These are phyloP conservation scores for Eupithecia subfuscata DNA, from an alignment of 2,888 invertebrate genomes.

Conservation along the genomic window DNA sequence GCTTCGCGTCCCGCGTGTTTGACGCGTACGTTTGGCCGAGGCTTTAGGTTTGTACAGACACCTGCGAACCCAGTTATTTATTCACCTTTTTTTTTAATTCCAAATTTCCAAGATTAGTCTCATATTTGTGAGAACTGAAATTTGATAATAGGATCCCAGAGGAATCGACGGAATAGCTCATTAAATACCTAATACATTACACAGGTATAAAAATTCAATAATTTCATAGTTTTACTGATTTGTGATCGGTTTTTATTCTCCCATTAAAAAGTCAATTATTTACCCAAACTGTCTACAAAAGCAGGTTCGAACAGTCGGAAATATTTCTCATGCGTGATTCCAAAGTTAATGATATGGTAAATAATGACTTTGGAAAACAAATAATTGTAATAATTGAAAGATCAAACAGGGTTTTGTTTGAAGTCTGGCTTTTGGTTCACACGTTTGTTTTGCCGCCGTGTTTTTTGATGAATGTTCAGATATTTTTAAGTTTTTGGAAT, in stretches of 20 bases:
- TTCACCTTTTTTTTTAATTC: no score
- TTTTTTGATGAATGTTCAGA: background rate
- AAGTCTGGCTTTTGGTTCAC: slow-evolving; percentile 8
- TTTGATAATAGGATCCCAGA: no score
- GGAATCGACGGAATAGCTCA: no score
- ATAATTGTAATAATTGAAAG: slow-evolving; percentile 15
- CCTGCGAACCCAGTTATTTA: no score
- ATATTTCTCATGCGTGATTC: slow-evolving; percentile 16
- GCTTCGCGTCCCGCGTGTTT: no score
- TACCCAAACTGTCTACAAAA: background rate
- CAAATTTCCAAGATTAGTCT: no score
- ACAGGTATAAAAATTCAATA: no score
- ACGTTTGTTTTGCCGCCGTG: slow-evolving; percentile 4
- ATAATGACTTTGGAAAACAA: slow-evolving; percentile 15
- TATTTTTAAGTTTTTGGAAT: background rate
- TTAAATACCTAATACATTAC: no score
- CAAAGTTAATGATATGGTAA: slow-evolving; percentile 9
- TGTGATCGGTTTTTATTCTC: background rate
- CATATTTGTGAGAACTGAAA: no score
- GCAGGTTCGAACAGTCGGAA: background rate
- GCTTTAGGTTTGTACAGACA: no score
- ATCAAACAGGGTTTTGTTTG: slow-evolving; percentile 20
- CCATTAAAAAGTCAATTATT: background rate
- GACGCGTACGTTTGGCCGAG: no score
- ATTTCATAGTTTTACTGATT: background rate